A percentile compares a stretch with the other conserved stretches of the same genome.
phyloP scores from a whole-genome alignment of 2,797 vertebrate species.

The Oceanodroma leucorhoa region DNA sequence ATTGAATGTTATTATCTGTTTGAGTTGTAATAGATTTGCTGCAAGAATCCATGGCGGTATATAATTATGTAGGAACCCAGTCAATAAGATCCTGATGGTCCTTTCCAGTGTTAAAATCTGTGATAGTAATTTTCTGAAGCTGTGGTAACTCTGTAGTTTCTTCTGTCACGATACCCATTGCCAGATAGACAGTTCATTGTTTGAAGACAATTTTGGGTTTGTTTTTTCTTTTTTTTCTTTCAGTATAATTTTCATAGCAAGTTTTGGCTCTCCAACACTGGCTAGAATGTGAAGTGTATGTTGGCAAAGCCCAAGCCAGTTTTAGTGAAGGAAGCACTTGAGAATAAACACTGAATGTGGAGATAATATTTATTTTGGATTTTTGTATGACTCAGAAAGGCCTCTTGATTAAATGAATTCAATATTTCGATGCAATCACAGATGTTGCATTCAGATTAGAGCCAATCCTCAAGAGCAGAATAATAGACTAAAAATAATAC shows the following conservation, averaged over 20 bases:
- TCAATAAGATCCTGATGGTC: not conserved
- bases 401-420: not conserved
- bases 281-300: not conserved
- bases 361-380: not conserved
- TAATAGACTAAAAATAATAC: not conserved
- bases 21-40: not conserved
- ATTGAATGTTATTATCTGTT: not conserved
- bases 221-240: not conserved
- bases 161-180: accelerated
- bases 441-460: not conserved
- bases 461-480: not conserved
- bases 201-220: not conserved
- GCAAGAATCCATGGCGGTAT: not conserved
- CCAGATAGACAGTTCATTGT: not conserved
- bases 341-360: not conserved
- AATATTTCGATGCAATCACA: not conserved
- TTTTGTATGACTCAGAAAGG: not conserved
- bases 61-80: not conserved
- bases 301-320: not conserved
- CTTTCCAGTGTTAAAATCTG: not conserved
- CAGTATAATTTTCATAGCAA: not conserved
- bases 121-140: not conserved
- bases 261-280: not conserved
- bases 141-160: not conserved
- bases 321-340: not conserved